A percentile compares a stretch with the other conserved stretches of the same genome.
Evolutionary conservation across 2,113 vertebrate species (phyloP).

Genomic region (Aythya baeri): DNA sequence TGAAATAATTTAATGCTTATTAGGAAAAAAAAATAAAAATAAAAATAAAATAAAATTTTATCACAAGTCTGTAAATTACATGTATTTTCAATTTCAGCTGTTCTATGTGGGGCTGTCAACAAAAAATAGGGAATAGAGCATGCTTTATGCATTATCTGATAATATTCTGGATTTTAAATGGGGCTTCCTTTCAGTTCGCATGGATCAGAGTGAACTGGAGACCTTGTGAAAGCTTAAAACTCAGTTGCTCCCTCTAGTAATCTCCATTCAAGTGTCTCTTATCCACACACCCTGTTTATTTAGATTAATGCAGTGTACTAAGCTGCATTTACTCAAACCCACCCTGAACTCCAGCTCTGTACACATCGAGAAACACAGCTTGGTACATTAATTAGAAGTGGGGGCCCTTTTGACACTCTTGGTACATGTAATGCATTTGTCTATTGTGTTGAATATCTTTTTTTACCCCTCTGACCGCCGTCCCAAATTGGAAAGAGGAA

Average conservation of each 20-base stretch:
- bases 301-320: neutral
- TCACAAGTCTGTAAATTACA: neutral
- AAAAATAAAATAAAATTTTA: neutral
- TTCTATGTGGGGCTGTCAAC: accelerated
- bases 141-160: neutral
- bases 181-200: neutral
- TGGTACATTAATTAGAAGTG: neutral
- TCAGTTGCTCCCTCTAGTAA: accelerated
- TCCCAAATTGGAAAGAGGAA: neutral
- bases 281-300: neutral
- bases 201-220: neutral
- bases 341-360: neutral
- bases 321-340: neutral
- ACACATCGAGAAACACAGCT: neutral
- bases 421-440: neutral
- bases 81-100: neutral
- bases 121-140: neutral
- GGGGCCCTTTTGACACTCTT: neutral
- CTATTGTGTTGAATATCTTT: neutral
- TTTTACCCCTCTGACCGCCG: neutral
- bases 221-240: neutral
- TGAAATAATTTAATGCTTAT: neutral
- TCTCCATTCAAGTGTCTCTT: neutral
- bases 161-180: neutral
- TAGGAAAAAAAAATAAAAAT: neutral